Base-by-base conservation (phyloP, 2,113 vertebrate genomes). In the Apistogramma diplotaenia region DNA sequence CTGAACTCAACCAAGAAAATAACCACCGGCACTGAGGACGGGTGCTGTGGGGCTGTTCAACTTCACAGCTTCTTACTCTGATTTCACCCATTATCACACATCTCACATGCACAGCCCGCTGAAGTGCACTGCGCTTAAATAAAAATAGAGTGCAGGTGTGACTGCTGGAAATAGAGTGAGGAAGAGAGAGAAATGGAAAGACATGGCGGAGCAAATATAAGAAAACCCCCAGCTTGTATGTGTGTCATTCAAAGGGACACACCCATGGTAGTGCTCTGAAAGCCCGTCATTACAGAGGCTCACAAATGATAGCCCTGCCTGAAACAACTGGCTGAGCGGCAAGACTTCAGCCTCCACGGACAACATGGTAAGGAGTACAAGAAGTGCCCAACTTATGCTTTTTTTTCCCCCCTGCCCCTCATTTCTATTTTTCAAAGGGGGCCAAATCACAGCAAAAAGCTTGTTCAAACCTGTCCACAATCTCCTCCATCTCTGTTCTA, bases 221-320 rank as follows among this genome's bases (percentile, higher is more conserved):
- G 81, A 91, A 92, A 91, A 89, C 49, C 58, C 81, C 9, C 87
- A 89, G 89, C 93, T 91, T 90, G 80, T 88, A 83, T 90, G 82
- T 89, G 87, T 87, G 87, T 93, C 86, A 85, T 86, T 90, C 86
- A 86, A 86, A 80, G 90, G 75, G 95, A 94, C 94, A 95, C 95
- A 93, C 95, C 95, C 95, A 61, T 92, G 83, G 79, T 80, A 27
- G 78, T 85, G 74, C 88, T 83, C 85, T 86, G 91, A 85, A 92
- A 95, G 84, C 90, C 92, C 80, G 73, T 95, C 93, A 95, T 95
- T 95, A 95, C 89, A 25, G 74, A 46, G 78, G 71, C 85, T 88
- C 82, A 86, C 89, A 94, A 95, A 94, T 93, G 92, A 94, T 93
- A 94, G 92, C 81, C 87, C 90, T 94, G 82, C 21, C 73, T 90